Evolutionary conservation across 2,888 invertebrate species (phyloP).

Genomic region (Mythimna loreyi): DNA sequence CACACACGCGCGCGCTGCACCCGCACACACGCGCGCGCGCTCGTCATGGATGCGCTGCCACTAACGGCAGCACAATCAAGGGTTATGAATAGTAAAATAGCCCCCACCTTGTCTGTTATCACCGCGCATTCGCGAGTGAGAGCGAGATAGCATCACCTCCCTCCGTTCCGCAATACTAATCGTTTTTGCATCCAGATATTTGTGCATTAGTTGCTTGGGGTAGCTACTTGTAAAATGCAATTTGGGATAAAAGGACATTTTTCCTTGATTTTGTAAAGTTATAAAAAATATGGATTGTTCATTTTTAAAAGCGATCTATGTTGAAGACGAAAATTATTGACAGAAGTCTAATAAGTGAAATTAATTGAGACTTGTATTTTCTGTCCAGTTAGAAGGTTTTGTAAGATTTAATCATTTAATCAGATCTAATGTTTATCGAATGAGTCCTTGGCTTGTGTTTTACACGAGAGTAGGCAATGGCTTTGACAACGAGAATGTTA

Average conservation of each 20-base stretch:
- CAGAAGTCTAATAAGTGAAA: neutral
- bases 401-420: slow-evolving; percentile 9
- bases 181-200: slow-evolving; percentile 65
- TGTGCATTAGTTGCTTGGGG: slow-evolving; percentile 62
- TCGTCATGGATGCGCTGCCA: slow-evolving; percentile 62
- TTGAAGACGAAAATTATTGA: neutral
- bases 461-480: neutral
- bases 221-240: slow-evolving; percentile 46
- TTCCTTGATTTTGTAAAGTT: slow-evolving; percentile 6
- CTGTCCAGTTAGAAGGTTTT: neutral
- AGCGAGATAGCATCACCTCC: slow-evolving; percentile 50
- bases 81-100: slow-evolving; percentile 65
- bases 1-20: slow-evolving; percentile 36
- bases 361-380: slow-evolving; percentile 1
- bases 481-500: neutral
- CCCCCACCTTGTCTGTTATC: slow-evolving; percentile 56
- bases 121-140: slow-evolving; percentile 29
- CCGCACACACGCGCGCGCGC: slow-evolving; percentile 22
- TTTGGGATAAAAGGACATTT: slow-evolving; percentile 46
- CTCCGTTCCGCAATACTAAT: slow-evolving; percentile 58
- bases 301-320: neutral
- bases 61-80: slow-evolving; percentile 67
- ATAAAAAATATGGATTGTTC: neutral
- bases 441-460: neutral
- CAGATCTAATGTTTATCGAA: neutral